Conservation (phyloP, 2,888 invertebrate genomes). For the Stramonita haemastoma region DNA sequence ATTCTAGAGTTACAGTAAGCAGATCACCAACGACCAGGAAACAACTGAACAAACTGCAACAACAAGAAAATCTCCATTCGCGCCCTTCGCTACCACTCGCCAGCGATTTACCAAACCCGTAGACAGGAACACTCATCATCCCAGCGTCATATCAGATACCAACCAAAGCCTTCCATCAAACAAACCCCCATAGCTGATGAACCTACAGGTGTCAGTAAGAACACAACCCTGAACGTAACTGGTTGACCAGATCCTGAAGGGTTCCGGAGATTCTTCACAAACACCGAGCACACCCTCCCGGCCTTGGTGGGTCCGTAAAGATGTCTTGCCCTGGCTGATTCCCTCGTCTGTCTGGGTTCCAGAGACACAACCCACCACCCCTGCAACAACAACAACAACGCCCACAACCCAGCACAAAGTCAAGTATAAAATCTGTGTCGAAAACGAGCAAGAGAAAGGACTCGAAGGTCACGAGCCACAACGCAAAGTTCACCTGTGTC, state of each 20-base stretch:
- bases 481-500: neutral
- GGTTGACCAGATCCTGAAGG: neutral
- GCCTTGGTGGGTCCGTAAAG: conserved; percentile 25
- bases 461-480: neutral
- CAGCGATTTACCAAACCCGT: neutral
- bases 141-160: neutral
- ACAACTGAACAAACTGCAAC: neutral
- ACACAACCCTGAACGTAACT: neutral
- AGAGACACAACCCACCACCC: conserved; percentile 4
- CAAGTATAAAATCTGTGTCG: neutral
- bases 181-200: neutral
- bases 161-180: neutral
- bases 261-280: neutral
- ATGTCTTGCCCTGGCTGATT: conserved; percentile 20
- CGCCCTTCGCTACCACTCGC: conserved; percentile 6
- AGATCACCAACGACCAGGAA: neutral
- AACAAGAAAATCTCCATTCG: conserved; percentile 32
- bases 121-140: neutral
- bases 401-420: conserved; percentile 5
- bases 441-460: neutral
- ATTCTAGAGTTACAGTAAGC: neutral
- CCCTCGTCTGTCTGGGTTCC: conserved; percentile 14
- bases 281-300: neutral
- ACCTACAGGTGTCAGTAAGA: neutral
- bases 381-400: neutral